Percentiles rank a stretch among this genome's conserved stretches.
phyloP scores from a whole-genome alignment of 2,888 invertebrate genomes.

The Steinernema carpocapsae region DNA sequence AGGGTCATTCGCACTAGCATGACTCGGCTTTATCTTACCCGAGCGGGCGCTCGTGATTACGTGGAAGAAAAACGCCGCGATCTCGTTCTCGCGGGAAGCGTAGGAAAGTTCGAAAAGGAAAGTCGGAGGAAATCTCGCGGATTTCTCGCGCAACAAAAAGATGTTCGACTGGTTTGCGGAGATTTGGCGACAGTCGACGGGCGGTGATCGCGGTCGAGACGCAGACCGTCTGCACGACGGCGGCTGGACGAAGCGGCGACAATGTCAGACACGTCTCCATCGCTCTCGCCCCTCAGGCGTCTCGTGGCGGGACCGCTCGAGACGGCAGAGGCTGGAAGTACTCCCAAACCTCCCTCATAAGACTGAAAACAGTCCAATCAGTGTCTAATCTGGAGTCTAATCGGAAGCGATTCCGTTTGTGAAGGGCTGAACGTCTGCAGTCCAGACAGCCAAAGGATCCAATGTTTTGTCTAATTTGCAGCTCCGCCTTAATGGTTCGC shows the following conservation, averaged over 20 bases:
- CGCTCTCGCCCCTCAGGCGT: neutral
- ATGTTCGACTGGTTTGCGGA: constrained; percentile 9
- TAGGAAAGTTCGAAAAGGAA: constrained; percentile 11
- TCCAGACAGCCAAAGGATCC: too few relatives aligned
- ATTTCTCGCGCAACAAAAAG: constrained; percentile 24
- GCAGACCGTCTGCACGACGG: too few relatives aligned
- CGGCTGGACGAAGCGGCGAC: too few relatives aligned
- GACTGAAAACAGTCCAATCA: too few relatives aligned
- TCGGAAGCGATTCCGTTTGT: too few relatives aligned
- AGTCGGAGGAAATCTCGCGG: constrained; percentile 6
- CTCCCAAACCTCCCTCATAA: neutral
- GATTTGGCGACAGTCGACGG: constrained; percentile 5
- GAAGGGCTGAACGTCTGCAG: too few relatives aligned
- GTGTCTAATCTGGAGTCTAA: too few relatives aligned
- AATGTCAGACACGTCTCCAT: constrained; percentile 24
- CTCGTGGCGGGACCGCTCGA: constrained; percentile 10
- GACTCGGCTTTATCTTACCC: too few relatives aligned
- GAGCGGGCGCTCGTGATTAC: neutral
- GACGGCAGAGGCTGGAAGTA: neutral
- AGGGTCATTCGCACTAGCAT: too few relatives aligned
- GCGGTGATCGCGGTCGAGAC: neutral
- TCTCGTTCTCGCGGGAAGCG: neutral
- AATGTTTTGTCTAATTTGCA: too few relatives aligned
- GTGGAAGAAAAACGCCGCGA: constrained; percentile 32
- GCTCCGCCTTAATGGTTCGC: too few relatives aligned